These are phyloP conservation scores for Regulus satrapa DNA, from an alignment of 2,113 vertebrate genomes.

Conservation along the genomic window DNA sequence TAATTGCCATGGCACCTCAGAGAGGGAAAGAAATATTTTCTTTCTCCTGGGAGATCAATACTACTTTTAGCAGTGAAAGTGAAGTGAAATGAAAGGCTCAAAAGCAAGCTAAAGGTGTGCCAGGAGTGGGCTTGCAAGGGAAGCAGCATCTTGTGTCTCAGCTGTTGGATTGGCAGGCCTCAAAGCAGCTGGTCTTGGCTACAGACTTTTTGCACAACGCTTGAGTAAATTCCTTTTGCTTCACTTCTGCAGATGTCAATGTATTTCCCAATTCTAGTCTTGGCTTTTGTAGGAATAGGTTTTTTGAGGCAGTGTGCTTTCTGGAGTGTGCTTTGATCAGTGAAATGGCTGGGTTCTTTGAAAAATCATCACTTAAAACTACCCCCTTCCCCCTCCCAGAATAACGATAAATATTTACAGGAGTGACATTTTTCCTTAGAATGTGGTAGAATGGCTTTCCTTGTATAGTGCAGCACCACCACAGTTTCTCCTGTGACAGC, in stretches of 20 bases:
- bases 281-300: background rate
- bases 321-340: background rate
- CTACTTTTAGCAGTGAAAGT: background rate
- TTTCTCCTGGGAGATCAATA: background rate
- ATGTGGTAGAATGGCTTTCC: background rate
- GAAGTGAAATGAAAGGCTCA: background rate
- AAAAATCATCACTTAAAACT: background rate
- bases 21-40: slow-evolving; percentile 5
- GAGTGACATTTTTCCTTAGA: background rate
- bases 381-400: background rate
- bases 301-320: background rate
- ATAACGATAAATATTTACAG: background rate
- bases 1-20: background rate
- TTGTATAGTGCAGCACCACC: background rate
- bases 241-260: background rate
- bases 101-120: background rate
- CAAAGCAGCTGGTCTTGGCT: background rate
- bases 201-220: background rate
- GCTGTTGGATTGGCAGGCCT: background rate
- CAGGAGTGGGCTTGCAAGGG: background rate
- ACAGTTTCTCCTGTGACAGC: background rate
- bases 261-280: background rate
- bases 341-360: background rate
- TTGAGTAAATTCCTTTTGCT: background rate
- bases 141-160: background rate